These are phyloP conservation scores for Crenuchus spilurus DNA, from an alignment of 2,797 vertebrate genomes.

Conservation along the genomic window DNA sequence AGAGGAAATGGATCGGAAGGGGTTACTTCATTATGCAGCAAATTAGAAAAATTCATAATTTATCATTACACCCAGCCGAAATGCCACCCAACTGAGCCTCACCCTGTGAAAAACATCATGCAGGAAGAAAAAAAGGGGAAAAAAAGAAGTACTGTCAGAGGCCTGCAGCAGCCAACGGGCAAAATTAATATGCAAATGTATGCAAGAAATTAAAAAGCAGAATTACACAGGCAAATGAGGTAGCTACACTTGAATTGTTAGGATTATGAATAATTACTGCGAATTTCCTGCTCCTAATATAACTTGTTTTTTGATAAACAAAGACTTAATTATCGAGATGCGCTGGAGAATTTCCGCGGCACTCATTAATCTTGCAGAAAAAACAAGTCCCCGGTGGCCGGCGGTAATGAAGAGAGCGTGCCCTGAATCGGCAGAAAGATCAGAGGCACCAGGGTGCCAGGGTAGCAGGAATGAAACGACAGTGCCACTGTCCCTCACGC, in stretches of 20 bases:
- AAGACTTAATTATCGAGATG: constrained; percentile 99
- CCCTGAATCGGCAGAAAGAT: constrained; percentile 97
- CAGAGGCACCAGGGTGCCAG: constrained; percentile 93
- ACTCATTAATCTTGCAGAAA: constrained; percentile 99
- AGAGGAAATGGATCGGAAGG: constrained; percentile 83
- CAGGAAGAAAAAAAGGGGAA: constrained; percentile 60
- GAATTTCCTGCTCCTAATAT: constrained; percentile 99
- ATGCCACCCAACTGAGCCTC: constrained; percentile 98
- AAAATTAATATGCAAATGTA: constrained; percentile 99
- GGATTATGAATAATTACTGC: constrained; percentile 99
- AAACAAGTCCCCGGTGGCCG: constrained; percentile 98
- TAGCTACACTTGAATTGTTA: constrained; percentile 99
- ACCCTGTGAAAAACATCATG: constrained; percentile 93
- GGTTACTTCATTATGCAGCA: constrained; percentile 98
- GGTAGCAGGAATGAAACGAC: constrained; percentile 88
- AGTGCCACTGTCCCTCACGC: constrained; percentile 91
- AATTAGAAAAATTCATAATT: constrained; percentile 99
- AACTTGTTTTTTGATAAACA: constrained; percentile 99
- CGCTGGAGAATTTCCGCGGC: constrained; percentile 98
- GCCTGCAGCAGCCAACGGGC: constrained; percentile 96
- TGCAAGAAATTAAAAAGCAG: constrained; percentile 99
- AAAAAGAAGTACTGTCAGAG: constrained; percentile 91
- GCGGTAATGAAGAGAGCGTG: constrained; percentile 98
- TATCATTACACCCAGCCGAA: constrained; percentile 98
- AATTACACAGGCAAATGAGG: constrained; percentile 99